Percentiles rank a stretch among this genome's conserved stretches.
Conservation (phyloP, 2,888 invertebrate species). For the Pristionchus exspectatus region DNA sequence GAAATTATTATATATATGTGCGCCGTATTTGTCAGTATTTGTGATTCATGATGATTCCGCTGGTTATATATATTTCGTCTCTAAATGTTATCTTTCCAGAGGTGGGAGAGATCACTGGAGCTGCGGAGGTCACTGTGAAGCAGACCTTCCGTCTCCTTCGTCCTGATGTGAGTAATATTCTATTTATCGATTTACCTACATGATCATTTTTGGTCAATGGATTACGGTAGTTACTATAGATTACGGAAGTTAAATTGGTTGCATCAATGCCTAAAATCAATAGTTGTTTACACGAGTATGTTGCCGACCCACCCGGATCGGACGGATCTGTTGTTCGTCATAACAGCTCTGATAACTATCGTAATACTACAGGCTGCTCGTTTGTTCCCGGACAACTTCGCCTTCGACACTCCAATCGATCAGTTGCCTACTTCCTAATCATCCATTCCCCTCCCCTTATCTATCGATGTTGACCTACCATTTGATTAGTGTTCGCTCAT, state of each 20-base stretch:
- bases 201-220: slow-evolving; percentile 75
- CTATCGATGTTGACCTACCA: not conserved
- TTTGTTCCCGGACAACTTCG: slow-evolving; percentile 96
- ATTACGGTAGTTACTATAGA: not conserved
- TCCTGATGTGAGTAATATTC: slow-evolving; percentile 81
- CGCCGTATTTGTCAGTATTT: no score
- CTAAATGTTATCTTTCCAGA: slow-evolving; percentile 82
- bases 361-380: slow-evolving; percentile 84
- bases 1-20: no score
- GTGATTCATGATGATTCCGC: not conserved
- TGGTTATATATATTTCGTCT: not conserved
- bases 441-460: not conserved
- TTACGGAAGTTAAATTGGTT: not conserved
- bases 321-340: no score
- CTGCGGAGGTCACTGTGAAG: slow-evolving; percentile 96
- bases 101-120: slow-evolving; percentile 98
- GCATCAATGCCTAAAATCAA: no score
- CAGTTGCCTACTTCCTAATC: slow-evolving; percentile 85
- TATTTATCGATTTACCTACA: not conserved
- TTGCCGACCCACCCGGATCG: no score
- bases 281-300: no score
- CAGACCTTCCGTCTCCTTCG: slow-evolving; percentile 98
- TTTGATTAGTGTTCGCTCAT: not conserved
- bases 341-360: not conserved
- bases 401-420: slow-evolving; percentile 94